These are phyloP conservation scores for Toxonevra muliebris DNA, from an alignment of 2,888 invertebrate genomes.

Conservation along the genomic window DNA sequence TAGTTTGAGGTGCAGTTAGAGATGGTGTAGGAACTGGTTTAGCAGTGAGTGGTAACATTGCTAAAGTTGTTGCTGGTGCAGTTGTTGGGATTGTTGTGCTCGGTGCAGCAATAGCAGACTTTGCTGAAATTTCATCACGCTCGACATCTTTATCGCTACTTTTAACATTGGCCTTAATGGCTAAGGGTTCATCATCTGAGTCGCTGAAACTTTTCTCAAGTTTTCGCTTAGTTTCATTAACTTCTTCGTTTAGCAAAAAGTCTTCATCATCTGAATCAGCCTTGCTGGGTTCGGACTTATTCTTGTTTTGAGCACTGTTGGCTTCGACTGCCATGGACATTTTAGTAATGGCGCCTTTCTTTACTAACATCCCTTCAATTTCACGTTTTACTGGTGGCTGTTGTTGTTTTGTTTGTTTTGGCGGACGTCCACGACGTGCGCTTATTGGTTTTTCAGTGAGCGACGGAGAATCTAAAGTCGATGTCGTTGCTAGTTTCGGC, in stretches of 20 bases:
- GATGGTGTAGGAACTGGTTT: conserved; percentile 42
- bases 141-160: conserved; percentile 46
- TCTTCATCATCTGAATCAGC: conserved; percentile 57
- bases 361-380: conserved; percentile 60
- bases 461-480: conserved; percentile 16
- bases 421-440: conserved; percentile 51
- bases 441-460: conserved; percentile 22
- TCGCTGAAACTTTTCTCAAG: conserved; percentile 69
- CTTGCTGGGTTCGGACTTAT: conserved; percentile 42
- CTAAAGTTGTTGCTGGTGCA: conserved; percentile 43
- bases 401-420: conserved; percentile 47
- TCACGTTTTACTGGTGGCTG: conserved; percentile 50
- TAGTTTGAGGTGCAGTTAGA: conserved; percentile 17
- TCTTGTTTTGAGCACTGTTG: conserved; percentile 33
- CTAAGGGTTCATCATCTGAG: conserved; percentile 74
- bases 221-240: conserved; percentile 60
- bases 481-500: conserved; percentile 28
- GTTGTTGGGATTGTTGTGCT: conserved; percentile 20
- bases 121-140: conserved; percentile 22
- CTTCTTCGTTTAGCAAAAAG: conserved; percentile 58
- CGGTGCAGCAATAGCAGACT: conserved; percentile 37
- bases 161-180: conserved; percentile 66
- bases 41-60: conserved; percentile 54
- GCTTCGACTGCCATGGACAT: conserved; percentile 39
- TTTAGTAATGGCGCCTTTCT: conserved; percentile 58